phyloP scores from a whole-genome alignment of 2,888 invertebrate species.

The Rhagonycha fulva region DNA sequence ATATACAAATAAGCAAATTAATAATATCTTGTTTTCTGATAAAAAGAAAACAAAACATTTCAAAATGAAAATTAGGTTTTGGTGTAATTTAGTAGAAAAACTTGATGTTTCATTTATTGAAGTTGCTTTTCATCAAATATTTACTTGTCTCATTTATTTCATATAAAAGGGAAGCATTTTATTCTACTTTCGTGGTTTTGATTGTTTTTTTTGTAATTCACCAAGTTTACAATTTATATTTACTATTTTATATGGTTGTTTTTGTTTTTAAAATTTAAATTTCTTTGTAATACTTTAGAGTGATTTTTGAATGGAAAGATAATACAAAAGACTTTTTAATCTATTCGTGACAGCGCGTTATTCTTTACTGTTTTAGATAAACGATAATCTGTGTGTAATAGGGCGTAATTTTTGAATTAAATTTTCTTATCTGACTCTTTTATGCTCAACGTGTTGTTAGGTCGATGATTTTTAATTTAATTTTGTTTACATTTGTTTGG shows the following conservation, averaged over 20 bases:
- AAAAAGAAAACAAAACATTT: not conserved
- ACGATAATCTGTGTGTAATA: not conserved
- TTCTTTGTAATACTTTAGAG: not conserved
- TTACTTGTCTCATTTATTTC: slow-evolving; percentile 10
- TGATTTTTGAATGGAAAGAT: slow-evolving; percentile 1
- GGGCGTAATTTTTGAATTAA: slow-evolving; percentile 1
- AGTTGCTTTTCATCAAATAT: slow-evolving; percentile 5
- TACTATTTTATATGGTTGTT: not conserved
- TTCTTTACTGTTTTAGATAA: slow-evolving; percentile 6
- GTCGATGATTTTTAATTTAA: not conserved
- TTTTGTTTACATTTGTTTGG: not conserved
- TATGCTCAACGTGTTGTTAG: not conserved
- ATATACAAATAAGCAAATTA: not conserved
- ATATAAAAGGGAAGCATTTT: not conserved
- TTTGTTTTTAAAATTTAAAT: not conserved
- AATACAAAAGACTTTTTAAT: slow-evolving; percentile 3
- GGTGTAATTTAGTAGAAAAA: slow-evolving; percentile 7
- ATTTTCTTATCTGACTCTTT: not conserved
- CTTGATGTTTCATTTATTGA: slow-evolving; percentile 1
- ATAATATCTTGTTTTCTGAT: not conserved
- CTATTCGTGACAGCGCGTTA: slow-evolving; percentile 3
- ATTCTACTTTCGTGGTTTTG: not conserved
- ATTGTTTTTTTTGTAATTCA: not conserved
- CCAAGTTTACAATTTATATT: not conserved
- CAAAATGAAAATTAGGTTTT: not conserved